A percentile compares a stretch with the other conserved stretches of the same genome.
Conservation (phyloP, 2,888 invertebrate genomes). For the Thera obeliscata region DNA sequence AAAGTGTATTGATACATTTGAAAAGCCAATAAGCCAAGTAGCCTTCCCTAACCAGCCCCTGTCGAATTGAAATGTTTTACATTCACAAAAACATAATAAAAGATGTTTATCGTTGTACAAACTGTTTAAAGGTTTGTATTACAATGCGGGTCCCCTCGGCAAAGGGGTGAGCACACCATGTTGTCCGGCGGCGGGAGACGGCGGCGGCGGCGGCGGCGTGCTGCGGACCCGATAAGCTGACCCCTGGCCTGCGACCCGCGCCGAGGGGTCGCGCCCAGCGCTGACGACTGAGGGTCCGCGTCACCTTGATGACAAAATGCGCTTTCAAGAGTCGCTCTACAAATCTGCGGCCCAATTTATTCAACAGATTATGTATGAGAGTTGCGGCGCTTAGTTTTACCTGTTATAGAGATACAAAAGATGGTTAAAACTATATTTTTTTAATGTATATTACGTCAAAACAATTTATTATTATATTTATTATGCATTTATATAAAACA, state of each 20-base stretch:
- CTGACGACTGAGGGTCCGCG: neutral
- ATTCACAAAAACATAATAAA: slow-evolving; percentile 25
- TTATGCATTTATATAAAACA: no score
- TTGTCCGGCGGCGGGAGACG: slow-evolving; percentile 10
- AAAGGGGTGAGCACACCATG: slow-evolving; percentile 34
- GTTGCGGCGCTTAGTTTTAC: no score
- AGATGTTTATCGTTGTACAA: slow-evolving; percentile 33
- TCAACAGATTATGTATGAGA: no score
- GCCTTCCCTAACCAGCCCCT: slow-evolving; percentile 7
- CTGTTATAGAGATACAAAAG: no score
- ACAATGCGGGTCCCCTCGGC: slow-evolving; percentile 36
- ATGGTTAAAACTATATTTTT: no score
- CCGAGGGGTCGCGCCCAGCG: neutral
- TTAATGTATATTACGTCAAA: no score
- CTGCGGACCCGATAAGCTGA: slow-evolving; percentile 24
- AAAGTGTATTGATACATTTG: no score
- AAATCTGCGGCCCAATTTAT: neutral
- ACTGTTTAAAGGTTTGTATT: slow-evolving; percentile 39
- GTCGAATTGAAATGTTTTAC: slow-evolving; percentile 19
- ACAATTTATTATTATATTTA: no score
- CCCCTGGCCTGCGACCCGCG: neutral
- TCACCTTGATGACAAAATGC: neutral
- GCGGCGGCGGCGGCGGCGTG: neutral
- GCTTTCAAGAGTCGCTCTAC: neutral
- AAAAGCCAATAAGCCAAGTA: slow-evolving; percentile 1